phyloP scores from a whole-genome alignment of 2,113 vertebrate genomes.

The Corythornis vintsioides region DNA sequence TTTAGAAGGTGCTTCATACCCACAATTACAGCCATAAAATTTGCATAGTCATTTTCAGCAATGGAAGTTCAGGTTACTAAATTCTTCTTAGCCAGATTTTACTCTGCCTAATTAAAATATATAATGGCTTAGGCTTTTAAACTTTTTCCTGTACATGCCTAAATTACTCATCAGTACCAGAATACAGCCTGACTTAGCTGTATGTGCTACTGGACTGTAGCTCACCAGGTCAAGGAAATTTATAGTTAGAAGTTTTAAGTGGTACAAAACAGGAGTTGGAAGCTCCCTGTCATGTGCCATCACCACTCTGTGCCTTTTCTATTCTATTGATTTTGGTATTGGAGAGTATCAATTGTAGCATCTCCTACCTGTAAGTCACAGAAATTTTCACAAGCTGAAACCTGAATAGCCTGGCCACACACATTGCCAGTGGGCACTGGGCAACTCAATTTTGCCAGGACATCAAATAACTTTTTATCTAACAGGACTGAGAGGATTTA shows the following conservation, averaged over 20 bases:
- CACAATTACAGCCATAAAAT: not conserved
- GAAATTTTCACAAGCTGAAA: not conserved
- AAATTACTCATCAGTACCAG: accelerated
- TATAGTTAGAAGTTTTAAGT: not conserved
- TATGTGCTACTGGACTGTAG: not conserved
- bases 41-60: not conserved
- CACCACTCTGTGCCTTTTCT: not conserved
- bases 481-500: not conserved
- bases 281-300: not conserved
- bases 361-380: not conserved
- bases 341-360: no score
- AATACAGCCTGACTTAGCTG: not conserved
- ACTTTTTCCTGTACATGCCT: no score
- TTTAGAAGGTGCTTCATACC: not conserved
- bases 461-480: not conserved
- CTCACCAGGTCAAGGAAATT: not conserved
- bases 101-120: not conserved
- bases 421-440: not conserved
- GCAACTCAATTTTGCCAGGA: not conserved
- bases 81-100: not conserved
- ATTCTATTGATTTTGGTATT: not conserved
- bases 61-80: not conserved
- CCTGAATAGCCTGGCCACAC: not conserved
- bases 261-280: not conserved
- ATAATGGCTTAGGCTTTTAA: not conserved